Evolutionary conservation across 2,888 invertebrate species (phyloP).

Genomic region (Leptopilina syphax): DNA sequence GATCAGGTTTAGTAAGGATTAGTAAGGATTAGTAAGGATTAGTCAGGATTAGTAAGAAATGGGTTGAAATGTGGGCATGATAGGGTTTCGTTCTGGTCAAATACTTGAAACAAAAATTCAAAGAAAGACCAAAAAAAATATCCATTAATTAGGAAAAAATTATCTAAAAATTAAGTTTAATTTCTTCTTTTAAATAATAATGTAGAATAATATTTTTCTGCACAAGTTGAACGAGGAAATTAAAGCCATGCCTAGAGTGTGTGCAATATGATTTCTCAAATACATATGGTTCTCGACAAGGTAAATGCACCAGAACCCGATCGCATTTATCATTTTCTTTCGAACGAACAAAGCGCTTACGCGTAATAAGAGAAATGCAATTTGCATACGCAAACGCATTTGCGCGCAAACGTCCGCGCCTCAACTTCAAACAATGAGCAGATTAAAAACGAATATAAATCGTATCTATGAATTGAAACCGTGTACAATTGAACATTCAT

Average conservation of each 20-base stretch:
- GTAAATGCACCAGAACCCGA: constrained; percentile 31
- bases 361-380: constrained; percentile 35
- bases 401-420: constrained; percentile 24
- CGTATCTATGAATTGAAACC: constrained; percentile 7
- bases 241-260: constrained; percentile 1
- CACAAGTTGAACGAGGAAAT: constrained; percentile 7
- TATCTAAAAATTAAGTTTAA: too few relatives aligned
- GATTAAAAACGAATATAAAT: constrained; percentile 39
- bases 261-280: constrained; percentile 38
- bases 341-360: constrained; percentile 37
- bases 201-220: background rate
- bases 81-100: too few relatives aligned
- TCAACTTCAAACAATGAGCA: constrained; percentile 15
- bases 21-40: too few relatives aligned
- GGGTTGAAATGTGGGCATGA: too few relatives aligned
- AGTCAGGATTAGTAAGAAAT: too few relatives aligned
- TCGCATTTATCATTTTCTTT: constrained; percentile 38
- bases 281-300: background rate
- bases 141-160: too few relatives aligned
- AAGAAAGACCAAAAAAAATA: too few relatives aligned
- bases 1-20: too few relatives aligned
- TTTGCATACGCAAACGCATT: constrained; percentile 41
- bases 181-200: too few relatives aligned
- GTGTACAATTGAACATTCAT: constrained; percentile 9
- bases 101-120: too few relatives aligned